Base-by-base conservation (phyloP, 2,888 invertebrate species). In the Aethes cnicana region DNA sequence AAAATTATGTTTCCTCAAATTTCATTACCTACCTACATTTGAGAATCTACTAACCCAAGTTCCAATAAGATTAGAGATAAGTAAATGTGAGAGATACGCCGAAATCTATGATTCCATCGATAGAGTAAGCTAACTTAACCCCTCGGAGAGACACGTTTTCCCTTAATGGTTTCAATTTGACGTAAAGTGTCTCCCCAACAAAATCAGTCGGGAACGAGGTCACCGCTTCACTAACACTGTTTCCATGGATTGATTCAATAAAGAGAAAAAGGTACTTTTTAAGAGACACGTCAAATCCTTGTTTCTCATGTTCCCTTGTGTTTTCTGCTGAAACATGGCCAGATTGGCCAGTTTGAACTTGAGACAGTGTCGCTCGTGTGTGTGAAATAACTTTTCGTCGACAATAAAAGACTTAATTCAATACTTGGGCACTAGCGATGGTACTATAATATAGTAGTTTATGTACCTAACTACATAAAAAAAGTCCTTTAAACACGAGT, bases 131-230 rank as follows among this genome's bases (percentile, higher is more conserved):
- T 66, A 60, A 64, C 64, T 66, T 68, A 69, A 72, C 69, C 64
- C 61, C 68, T 64, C 56, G 61, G 63, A 68, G 70, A 69, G 75
- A 72, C 77, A 77, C 73, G 74, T 75, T 72, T 66, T 57, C 59
- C 61, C 63, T 59, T 72, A 76, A 78, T 77, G 78, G 71, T 68
- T 73, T 72, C 77, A 74, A 77, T 77, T 80, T 74, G 69, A 69
- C 64, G 64, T 62, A 68, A 72, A 81, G 74, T 74, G 70, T 74
- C 64, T 55, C 47, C 47, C 64, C 58, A 62, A 69, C 64, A 64
- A 64, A 70, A 69, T 69, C 63, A 66, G 60, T 60, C 56, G 47
- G 42, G 55, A 50, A 47, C 35, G 57, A 56, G 55, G 57, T 41
- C 50, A 37, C 32, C 18, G 37, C 35, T 39, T 37, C 52, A 52